phyloP scores from a whole-genome alignment of 1,140 invertebrate genomes.

The Drosophila sp. region DNA sequence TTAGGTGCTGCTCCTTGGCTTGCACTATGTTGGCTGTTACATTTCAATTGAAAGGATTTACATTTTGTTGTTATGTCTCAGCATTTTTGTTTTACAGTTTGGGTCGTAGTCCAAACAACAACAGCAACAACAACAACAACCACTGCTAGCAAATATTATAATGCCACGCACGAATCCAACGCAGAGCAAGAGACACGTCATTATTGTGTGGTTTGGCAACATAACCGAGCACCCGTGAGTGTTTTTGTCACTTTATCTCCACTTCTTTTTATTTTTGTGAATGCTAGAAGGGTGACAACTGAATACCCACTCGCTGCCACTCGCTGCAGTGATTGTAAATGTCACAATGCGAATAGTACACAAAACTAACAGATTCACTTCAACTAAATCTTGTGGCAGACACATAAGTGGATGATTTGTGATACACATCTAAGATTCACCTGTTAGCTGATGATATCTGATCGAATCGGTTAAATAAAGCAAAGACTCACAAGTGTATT shows the following conservation, averaged over 20 bases:
- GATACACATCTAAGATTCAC: conserved; percentile 9
- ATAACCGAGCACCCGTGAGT: conserved; percentile 12
- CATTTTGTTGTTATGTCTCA: conserved; percentile 78
- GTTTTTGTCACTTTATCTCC: neutral
- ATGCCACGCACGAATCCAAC: conserved; percentile 29
- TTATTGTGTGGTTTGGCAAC: conserved; percentile 65
- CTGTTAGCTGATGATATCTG: neutral
- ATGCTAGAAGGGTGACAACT: neutral
- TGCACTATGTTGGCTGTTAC: conserved; percentile 57
- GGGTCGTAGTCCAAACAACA: conserved; percentile 33
- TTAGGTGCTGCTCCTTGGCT: conserved; percentile 21
- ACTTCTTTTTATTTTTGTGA: neutral
- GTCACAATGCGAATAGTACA: conserved; percentile 17
- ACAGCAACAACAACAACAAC: neutral
- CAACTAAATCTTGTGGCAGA: neutral
- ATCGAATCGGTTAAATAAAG: neutral
- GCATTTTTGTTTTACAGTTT: conserved; percentile 77
- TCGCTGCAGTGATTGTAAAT: conserved; percentile 23
- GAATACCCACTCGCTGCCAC: neutral
- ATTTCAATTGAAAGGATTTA: conserved; percentile 82
- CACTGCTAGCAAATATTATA: conserved; percentile 23
- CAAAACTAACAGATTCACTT: conserved; percentile 22
- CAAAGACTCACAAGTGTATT: conserved; percentile 4
- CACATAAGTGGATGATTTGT: conserved; percentile 21
- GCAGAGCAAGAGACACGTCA: conserved; percentile 55